A percentile compares a stretch with the other conserved stretches of the same genome.
phyloP scores from a whole-genome alignment of 2,113 vertebrate genomes.

The Bujurquina vittata region DNA sequence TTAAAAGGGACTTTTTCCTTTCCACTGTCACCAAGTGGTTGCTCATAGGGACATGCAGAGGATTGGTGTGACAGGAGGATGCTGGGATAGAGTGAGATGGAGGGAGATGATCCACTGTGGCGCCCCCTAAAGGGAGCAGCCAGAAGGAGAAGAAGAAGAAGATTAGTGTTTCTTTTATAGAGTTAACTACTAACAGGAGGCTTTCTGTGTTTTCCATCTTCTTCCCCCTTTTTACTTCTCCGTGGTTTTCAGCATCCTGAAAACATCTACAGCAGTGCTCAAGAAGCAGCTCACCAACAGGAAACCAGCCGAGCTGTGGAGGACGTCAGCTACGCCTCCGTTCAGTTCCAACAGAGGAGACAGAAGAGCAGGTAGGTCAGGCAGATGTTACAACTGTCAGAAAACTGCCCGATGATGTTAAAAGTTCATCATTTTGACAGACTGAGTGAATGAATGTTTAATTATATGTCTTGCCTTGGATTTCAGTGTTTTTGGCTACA shows the following conservation, averaged over 20 bases:
- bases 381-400: not conserved
- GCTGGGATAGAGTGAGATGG: not conserved
- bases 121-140: not conserved
- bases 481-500: too few species aligned
- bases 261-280: not conserved
- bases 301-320: not conserved
- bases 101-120: not conserved
- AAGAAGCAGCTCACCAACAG: accelerated
- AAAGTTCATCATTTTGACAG: too few species aligned
- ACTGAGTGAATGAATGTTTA: too few species aligned
- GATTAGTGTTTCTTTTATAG: not conserved
- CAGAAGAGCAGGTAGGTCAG: not conserved
- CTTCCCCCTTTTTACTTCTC: not conserved
- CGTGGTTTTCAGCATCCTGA: not conserved
- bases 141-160: not conserved
- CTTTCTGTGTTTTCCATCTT: not conserved
- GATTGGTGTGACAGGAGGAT: not conserved
- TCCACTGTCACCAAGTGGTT: too few species aligned
- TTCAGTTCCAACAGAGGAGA: slow-evolving; percentile 18
- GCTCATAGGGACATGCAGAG: not conserved
- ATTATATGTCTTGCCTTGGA: too few species aligned
- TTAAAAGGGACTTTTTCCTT: too few species aligned
- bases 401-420: not conserved
- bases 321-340: slow-evolving; percentile 19
- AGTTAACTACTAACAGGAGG: not conserved